Evolutionary conservation across 2,797 vertebrate genomes (phyloP).

Genomic region (Toxotes lorentzi): DNA sequence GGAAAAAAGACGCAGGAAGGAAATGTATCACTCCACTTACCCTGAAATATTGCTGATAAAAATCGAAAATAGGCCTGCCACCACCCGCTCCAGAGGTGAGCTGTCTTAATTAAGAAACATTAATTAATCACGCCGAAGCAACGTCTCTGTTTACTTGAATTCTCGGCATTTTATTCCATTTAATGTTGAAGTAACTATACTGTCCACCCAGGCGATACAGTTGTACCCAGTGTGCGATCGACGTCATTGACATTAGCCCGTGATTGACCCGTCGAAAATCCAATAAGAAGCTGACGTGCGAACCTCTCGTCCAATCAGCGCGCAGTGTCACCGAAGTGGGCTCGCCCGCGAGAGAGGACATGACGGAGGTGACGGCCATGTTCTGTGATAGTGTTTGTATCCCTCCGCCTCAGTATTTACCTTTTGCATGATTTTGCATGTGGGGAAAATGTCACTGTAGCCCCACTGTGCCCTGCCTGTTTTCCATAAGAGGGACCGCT

Average conservation of each 20-base stretch:
- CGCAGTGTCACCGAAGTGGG: constrained; percentile 38
- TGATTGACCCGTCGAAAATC: constrained; percentile 61
- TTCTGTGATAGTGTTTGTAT: constrained; percentile 83
- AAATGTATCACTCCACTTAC: constrained; percentile 87
- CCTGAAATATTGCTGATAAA: constrained; percentile 81
- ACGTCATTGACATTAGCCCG: constrained; percentile 79
- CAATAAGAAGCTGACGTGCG: constrained; percentile 68
- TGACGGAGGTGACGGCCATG: constrained; percentile 87
- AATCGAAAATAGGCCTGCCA: constrained; percentile 48
- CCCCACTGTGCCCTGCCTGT: constrained; percentile 65
- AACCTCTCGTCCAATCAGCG: constrained; percentile 64
- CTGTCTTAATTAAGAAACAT: constrained; percentile 43
- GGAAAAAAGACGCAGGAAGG: constrained; percentile 85
- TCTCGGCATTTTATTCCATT: constrained; percentile 80
- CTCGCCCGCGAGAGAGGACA: constrained; percentile 76
- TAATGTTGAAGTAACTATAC: constrained; percentile 84
- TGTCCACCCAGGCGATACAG: constrained; percentile 82
- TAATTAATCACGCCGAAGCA: constrained; percentile 52
- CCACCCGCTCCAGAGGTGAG: constrained; percentile 33
- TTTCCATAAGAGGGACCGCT: constrained; percentile 71
- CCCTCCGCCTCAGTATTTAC: constrained; percentile 87
- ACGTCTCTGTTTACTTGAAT: constrained; percentile 71
- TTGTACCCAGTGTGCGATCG: constrained; percentile 71
- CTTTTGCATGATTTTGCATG: constrained; percentile 88
- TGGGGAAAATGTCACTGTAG: constrained; percentile 83